Conservation (phyloP, 2,888 invertebrate genomes). For the Eupelmus urozonus region DNA sequence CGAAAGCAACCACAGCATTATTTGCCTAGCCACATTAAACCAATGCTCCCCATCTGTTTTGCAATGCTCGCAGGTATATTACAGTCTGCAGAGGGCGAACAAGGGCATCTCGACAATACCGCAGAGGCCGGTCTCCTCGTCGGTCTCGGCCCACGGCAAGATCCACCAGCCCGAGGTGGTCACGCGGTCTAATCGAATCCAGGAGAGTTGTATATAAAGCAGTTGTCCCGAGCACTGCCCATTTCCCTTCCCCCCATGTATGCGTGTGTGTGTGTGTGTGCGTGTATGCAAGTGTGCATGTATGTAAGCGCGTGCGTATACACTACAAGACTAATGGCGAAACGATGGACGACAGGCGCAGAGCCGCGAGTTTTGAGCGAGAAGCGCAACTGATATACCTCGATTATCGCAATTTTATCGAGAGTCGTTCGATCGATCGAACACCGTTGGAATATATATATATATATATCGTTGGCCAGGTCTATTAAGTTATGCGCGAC, state of each 20-base stretch:
- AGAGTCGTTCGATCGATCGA: not conserved
- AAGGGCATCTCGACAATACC: constrained; percentile 83
- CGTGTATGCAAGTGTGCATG: too few species aligned
- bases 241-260: too few species aligned
- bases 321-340: too few species aligned
- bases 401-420: constrained; percentile 5
- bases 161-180: constrained; percentile 89
- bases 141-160: constrained; percentile 86
- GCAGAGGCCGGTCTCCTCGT: constrained; percentile 83
- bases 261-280: not conserved
- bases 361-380: not conserved
- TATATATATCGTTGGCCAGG: too few species aligned
- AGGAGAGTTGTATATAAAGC: constrained; percentile 93
- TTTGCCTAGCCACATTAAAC: too few species aligned
- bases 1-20: too few species aligned
- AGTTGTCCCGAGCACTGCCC: not conserved
- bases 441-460: not conserved
- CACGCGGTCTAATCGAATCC: constrained; percentile 91
- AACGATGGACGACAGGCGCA: too few species aligned
- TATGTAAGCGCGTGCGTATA: too few species aligned
- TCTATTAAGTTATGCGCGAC: too few species aligned
- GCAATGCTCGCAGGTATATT: constrained; percentile 84
- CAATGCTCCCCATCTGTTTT: too few species aligned
- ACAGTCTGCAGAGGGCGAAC: constrained; percentile 85
- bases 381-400: too few species aligned